Evolutionary conservation across 2,797 vertebrate species (phyloP).

Genomic region (Microctenopoma steveboyesi): DNA sequence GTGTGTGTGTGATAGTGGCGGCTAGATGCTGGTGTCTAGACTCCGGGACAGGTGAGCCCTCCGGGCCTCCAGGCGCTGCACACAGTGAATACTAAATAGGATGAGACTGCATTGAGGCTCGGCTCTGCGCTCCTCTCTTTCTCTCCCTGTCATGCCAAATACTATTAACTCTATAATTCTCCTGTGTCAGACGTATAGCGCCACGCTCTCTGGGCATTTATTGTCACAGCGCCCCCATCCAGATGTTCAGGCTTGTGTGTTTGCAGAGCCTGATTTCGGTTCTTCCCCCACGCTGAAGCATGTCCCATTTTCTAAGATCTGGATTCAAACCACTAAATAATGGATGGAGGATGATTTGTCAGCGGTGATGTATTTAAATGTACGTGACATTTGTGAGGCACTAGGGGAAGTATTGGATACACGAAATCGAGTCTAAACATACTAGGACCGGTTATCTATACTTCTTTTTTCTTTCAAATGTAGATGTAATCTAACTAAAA

Average conservation of each 20-base stretch:
- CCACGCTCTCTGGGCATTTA: constrained; percentile 69
- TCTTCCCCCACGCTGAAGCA: not conserved
- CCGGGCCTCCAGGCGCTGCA: constrained; percentile 72
- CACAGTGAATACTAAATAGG: constrained; percentile 76
- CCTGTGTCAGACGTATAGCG: constrained; percentile 77
- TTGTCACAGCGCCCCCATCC: constrained; percentile 80
- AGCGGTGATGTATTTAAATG: no score
- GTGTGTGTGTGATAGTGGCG: constrained; percentile 26
- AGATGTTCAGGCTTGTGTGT: constrained; percentile 64
- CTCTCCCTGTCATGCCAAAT: constrained; percentile 76
- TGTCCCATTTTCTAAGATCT: not conserved
- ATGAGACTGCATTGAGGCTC: constrained; percentile 74
- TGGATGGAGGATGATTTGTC: constrained; percentile 1
- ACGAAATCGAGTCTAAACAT: no score
- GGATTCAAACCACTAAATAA: constrained; percentile 5
- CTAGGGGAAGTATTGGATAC: no score
- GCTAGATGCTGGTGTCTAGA: constrained; percentile 70
- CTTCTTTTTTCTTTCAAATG: no score
- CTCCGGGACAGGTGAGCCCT: constrained; percentile 81
- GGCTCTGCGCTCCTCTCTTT: constrained; percentile 65
- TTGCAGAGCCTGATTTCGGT: constrained; percentile 5
- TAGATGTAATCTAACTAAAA: no score
- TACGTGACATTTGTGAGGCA: no score
- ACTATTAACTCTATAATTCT: constrained; percentile 80
- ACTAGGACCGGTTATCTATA: no score